Base-by-base conservation (phyloP, 2,888 invertebrate genomes). In the Tanaodytes sp. region DNA sequence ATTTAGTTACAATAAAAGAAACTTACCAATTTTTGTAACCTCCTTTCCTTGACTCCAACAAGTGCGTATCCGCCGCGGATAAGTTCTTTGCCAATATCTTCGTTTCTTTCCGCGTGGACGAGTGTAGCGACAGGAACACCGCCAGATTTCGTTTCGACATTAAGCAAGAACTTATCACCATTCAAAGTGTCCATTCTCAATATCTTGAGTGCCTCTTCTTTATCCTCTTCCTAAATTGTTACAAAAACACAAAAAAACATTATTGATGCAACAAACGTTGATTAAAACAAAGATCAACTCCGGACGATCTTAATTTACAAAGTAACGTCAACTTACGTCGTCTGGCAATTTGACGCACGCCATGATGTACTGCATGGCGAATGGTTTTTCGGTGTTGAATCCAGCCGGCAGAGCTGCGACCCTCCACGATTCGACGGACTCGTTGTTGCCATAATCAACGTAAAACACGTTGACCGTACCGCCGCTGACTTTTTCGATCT, bases 361-460 rank as follows among this genome's bases (percentile, higher is more conserved):
- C 64, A 99, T 87, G 1, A 88, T 87, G 82, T 94, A 97, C 83
- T 97, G 96, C n/a, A 89, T 90, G 1, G 97, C 98, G 82, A 91
- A 94, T 39, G 94, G 90, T 64, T 91, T 91, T 57, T 95, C 92
- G 1, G 87, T 84, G 30, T 90, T 89, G 79, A 92, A 94, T 57
- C 91, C 90, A 18, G 92, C 87, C 0, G 98, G 97, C 71, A 99
- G 87, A 11, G 90, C 86, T n/a, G 97, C 96, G 78, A 97, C 88
- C 69, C 92, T 90, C 43, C 90, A 90, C 16, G 88, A 85, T 74
- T 89, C 88, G 30, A 94, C 86, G 9, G 87, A 86, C 89, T 96
- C 97, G 82, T 93, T 90, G 85, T 99, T 99, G 75, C 99, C 99
- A 82, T 96, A 99, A 85, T 99, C 99, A 76, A 98, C 90, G 87